These are phyloP conservation scores for Jacana jacana DNA, from an alignment of 2,113 vertebrate genomes.

Conservation along the genomic window DNA sequence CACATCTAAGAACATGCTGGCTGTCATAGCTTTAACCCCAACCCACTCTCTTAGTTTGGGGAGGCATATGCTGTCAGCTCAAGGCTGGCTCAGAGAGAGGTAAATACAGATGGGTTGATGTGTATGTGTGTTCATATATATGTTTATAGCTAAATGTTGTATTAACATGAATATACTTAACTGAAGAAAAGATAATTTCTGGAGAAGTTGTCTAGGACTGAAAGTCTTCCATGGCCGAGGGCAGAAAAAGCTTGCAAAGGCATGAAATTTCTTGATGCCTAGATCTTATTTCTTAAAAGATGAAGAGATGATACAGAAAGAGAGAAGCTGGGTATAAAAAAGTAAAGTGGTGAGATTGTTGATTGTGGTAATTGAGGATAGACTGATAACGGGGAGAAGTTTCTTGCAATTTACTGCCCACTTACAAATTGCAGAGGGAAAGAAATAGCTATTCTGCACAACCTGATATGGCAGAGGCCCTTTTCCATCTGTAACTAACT, in stretches of 20 bases:
- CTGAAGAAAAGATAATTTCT: background rate
- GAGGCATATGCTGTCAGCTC: background rate
- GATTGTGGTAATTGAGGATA: background rate
- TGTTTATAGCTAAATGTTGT: background rate
- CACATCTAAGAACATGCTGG: background rate
- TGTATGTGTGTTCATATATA: background rate
- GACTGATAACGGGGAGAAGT: background rate
- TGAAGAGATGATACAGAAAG: background rate
- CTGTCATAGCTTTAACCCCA: slow-evolving; percentile 15
- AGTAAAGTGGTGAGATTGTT: background rate
- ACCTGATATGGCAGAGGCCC: background rate
- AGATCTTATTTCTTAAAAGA: background rate
- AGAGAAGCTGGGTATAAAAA: background rate
- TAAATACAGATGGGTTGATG: background rate
- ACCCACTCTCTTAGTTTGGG: background rate
- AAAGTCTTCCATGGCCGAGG: background rate
- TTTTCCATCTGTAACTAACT: background rate
- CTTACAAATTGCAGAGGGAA: background rate
- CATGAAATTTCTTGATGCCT: background rate
- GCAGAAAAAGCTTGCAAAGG: background rate
- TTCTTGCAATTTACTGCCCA: background rate
- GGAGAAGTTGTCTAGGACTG: background rate
- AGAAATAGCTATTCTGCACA: background rate
- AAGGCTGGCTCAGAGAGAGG: background rate
- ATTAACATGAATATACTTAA: background rate